Evolutionary conservation across 2,797 vertebrate genomes (phyloP).

Genomic region (Parotocinclus haroldoi): DNA sequence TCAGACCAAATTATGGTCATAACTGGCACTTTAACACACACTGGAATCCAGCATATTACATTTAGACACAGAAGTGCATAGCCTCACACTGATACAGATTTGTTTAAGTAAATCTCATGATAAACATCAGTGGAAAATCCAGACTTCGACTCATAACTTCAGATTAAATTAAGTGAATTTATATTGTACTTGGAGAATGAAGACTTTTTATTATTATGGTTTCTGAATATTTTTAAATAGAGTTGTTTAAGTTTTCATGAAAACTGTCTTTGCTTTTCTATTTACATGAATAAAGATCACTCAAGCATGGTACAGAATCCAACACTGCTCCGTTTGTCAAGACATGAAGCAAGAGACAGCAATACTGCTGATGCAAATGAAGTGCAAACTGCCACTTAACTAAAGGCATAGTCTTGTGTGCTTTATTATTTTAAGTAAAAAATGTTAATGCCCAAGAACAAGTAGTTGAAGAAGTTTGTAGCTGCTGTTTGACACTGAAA

Average conservation of each 20-base stretch:
- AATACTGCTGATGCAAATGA: constrained; percentile 59
- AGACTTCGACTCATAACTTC: constrained; percentile 2
- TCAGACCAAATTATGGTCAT: constrained; percentile 37
- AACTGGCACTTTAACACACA: constrained; percentile 28
- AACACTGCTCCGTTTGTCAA: constrained; percentile 41
- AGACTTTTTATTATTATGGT: too few species aligned
- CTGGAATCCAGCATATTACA: constrained; percentile 14
- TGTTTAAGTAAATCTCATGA: constrained; percentile 12
- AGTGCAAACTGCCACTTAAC: constrained; percentile 35
- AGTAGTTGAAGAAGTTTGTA: too few species aligned
- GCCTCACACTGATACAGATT: constrained; percentile 16
- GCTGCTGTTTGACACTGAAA: background rate
- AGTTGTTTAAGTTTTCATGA: constrained; percentile 69
- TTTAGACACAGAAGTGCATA: constrained; percentile 29
- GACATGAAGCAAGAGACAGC: constrained; percentile 34
- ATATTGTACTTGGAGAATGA: background rate
- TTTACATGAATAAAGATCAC: constrained; percentile 59
- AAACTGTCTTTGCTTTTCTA: constrained; percentile 58
- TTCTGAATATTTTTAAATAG: background rate
- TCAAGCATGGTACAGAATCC: constrained; percentile 53
- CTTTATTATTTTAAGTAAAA: too few species aligned
- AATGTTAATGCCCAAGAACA: too few species aligned
- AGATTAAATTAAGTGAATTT: background rate
- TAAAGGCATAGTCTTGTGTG: too few species aligned
- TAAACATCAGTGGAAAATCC: constrained; percentile 11